phyloP scores from a whole-genome alignment of 2,797 vertebrate species.

The Stomatorhinus walkeri region DNA sequence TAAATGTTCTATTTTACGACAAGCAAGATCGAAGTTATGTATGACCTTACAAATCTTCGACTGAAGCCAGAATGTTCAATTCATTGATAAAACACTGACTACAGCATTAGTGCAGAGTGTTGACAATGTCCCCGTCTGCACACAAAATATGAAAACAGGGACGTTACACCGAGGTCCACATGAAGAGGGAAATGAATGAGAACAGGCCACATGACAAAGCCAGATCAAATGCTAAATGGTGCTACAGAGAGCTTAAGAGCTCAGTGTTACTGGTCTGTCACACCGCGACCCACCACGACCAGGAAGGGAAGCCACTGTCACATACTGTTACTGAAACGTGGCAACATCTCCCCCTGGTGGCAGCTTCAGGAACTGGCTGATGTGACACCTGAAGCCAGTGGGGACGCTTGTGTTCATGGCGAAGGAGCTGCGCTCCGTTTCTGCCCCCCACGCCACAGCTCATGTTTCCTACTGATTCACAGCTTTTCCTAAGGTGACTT shows the following conservation, averaged over 20 bases:
- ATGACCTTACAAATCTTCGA: neutral
- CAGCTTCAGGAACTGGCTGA: neutral
- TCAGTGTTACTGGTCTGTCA: neutral
- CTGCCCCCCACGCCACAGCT: neutral
- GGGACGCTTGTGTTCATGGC: neutral
- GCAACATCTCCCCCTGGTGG: neutral
- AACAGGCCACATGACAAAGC: neutral
- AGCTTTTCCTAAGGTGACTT: neutral
- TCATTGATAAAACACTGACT: neutral
- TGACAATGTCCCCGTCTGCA: neutral
- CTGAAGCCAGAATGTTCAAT: neutral
- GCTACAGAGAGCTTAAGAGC: neutral
- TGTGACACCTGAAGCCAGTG: neutral
- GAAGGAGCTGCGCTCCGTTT: neutral
- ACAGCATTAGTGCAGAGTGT: neutral
- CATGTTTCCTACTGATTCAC: neutral
- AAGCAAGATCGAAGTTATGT: no score
- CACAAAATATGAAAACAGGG: neutral
- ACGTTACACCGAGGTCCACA: neutral
- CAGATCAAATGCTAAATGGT: neutral
- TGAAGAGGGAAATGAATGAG: neutral
- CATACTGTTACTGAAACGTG: neutral
- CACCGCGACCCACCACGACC: neutral
- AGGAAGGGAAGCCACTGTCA: neutral
- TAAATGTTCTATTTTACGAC: no score